Conservation (phyloP, 2,113 vertebrate genomes). For the Indri indri region DNA sequence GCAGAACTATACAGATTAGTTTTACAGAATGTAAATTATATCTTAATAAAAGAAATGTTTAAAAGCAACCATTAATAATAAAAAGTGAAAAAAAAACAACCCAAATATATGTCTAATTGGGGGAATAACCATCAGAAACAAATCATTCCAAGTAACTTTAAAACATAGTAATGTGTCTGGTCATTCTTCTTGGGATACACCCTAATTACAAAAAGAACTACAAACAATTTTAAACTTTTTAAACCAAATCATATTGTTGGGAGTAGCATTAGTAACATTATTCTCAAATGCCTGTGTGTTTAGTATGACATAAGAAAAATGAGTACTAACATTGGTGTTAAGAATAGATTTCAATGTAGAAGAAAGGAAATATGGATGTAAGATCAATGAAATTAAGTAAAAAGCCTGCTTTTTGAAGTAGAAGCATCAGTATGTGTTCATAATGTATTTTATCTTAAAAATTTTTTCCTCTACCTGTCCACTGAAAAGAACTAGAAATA, state of each 20-base stretch:
- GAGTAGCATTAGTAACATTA: not conserved
- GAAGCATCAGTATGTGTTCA: not conserved
- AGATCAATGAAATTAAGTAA: not conserved
- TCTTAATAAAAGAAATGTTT: not conserved
- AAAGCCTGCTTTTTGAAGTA: not conserved
- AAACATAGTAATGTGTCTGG: not conserved
- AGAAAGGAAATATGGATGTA: not conserved
- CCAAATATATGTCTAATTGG: not conserved
- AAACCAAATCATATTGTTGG: not conserved
- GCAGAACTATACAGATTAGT: not conserved
- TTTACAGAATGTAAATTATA: constrained; percentile 8
- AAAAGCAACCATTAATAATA: not conserved
- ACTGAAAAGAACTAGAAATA: constrained; percentile 36
- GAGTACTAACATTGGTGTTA: not conserved
- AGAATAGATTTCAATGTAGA: not conserved
- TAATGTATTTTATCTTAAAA: not conserved
- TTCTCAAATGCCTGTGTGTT: not conserved
- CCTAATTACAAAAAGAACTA: not conserved
- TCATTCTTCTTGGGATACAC: not conserved
- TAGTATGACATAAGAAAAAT: not conserved
- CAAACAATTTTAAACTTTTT: not conserved
- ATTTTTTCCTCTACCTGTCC: not conserved
- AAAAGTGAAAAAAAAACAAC: not conserved
- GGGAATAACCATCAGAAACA: not conserved
- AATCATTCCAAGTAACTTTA: not conserved